A percentile compares a stretch with the other conserved stretches of the same genome.
phyloP scores from a whole-genome alignment of 2,113 vertebrate species.

The Mastomys natalensis region DNA sequence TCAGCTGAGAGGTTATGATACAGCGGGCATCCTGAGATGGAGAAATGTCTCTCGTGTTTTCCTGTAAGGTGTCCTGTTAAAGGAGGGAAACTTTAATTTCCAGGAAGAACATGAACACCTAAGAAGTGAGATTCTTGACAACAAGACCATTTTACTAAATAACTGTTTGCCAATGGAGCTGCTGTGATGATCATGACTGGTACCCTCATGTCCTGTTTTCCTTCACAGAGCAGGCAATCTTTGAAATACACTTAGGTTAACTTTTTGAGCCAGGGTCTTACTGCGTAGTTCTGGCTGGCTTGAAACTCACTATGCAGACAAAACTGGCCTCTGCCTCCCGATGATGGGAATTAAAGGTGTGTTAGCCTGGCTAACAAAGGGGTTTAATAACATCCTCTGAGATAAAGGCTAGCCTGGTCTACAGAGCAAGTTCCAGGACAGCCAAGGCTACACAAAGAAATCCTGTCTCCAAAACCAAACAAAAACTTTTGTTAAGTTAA shows the following conservation, averaged over 20 bases:
- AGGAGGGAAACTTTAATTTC: conserved; percentile 61
- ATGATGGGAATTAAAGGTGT: background rate
- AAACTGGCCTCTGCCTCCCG: background rate
- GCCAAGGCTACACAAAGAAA: background rate
- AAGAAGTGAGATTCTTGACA: background rate
- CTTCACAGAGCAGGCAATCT: background rate
- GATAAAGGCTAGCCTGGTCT: background rate
- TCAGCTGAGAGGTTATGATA: conserved; percentile 99
- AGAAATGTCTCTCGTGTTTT: conserved; percentile 98
- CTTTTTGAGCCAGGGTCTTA: background rate
- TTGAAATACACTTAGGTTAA: background rate
- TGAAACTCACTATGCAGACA: background rate
- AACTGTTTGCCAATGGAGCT: background rate
- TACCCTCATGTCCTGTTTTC: background rate
- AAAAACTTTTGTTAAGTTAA: background rate
- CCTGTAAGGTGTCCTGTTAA: conserved; percentile 96
- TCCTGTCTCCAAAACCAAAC: background rate
- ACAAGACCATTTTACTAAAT: conserved; percentile 24
- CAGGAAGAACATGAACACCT: conserved; percentile 36
- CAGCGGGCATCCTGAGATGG: conserved; percentile 97
- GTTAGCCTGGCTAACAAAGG: no score
- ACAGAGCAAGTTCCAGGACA: background rate
- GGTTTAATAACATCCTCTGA: background rate
- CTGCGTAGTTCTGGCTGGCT: background rate
- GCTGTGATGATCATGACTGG: background rate